Base-by-base conservation (phyloP, 2,113 vertebrate species). In the Poicephalus meyeri region DNA sequence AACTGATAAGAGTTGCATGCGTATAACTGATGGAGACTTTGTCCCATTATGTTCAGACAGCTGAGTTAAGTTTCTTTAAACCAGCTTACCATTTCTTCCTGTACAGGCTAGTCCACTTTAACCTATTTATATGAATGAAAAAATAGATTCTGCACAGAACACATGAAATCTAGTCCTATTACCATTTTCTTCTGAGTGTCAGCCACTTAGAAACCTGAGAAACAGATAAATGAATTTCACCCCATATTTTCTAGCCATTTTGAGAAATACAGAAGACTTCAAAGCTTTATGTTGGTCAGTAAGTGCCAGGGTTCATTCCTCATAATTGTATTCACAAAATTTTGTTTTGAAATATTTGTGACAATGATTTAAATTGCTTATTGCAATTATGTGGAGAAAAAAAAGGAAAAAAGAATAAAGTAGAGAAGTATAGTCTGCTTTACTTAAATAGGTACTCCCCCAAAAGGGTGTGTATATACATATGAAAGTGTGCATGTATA, bases 1-100 rank as follows among this genome's bases (percentile, higher is more conserved):
- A 89, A 86, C 33, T 88, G 94, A 84, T 94, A 94, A 74, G 80
- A 92, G 46, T 90, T 76, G 76, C 80, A 52, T 63, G 50, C 89
- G 78, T 39, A 56, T 56, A 85, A 89, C 66, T 70, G 86, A 68
- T 60, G 86, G 55, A 87, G 71, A 94, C 86, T 80, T 87, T 92
- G 74, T 73, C 60, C 73, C 26, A 13, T 68, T 37, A 35, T 47
- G 3, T 87, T 86, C 41, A 84, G 73, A 73, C 61, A 87, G 66
- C 53, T 46, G 50, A 78, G 35, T 68, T 89, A 66, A 87, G 26
- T 80, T 93, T 80, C 58, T 93, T 70, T 50, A 78, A 81, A 81
- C n/a, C 28, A 70, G 16, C 7, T 93, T 90, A 68, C 17, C 55
- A 14, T 91, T 87, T 77, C 13, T 72, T 90, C 35, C 42, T 74